Evolutionary conservation across 2,797 vertebrate genomes (phyloP), one percentile per base, ranked within the genome.

Genomic region (Crocodylus rhombifer): DNA sequence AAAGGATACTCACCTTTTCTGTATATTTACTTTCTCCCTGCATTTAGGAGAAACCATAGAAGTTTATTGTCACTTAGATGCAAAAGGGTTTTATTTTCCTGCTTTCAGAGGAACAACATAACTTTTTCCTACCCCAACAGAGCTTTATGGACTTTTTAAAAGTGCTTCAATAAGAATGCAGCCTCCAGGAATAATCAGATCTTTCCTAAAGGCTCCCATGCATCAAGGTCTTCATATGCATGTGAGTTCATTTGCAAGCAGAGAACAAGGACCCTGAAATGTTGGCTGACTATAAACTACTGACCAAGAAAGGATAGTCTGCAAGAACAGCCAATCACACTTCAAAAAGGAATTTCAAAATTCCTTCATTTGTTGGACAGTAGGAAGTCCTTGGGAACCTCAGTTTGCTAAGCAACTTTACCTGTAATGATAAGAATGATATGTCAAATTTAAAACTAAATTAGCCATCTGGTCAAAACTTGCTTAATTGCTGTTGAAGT

Each of bases 381-480:
- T 28, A 28, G 67, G 36, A 75, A 57, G 15, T 25, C 8, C 58
- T 82, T 76, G 10, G 0, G 0, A 88, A 8, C 36, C 13, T 36
- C 4, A 6, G 14, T 14, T 71, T 51, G n/a, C 67, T 71, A 11
- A 88, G 25, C 6, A 10, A 1, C 81, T 21, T 6, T 87, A 88
- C 62, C 28, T 4, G 0, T 28, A 60, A 23, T 55, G 74, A 61
- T 2, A 58, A 10, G 14, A 82, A 75, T 4, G 13, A 82, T 92
- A 87, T 15, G n/a, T 92, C 75, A 95, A 93, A 90, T 3, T 8
- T 36, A 67, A 51, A 81, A 78, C 56, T 82, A 42, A 14, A 63
- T 51, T 23, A 25, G 78, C 26, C 75, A 71, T 10, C 55, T 62
- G 82, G 77, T 71, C 4, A 82, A 15, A 23, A 36, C 0, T 67